phyloP scores from a whole-genome alignment of 2,113 vertebrate genomes.

The Myxocyprinus asiaticus region DNA sequence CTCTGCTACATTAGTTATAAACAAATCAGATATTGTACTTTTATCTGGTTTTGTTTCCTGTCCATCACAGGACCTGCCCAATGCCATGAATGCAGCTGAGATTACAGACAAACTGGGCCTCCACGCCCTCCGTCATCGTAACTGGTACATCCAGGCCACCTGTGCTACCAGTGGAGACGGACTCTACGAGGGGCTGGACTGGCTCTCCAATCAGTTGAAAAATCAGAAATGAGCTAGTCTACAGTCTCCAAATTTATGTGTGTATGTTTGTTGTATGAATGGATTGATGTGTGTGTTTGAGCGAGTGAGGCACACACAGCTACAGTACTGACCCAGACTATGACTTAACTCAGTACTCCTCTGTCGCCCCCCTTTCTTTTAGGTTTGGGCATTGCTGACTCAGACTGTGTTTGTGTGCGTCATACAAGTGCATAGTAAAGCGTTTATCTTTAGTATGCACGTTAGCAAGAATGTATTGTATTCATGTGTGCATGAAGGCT shows the following conservation, averaged over 20 bases:
- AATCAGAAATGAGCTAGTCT: slow-evolving; percentile 79
- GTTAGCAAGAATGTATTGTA: slow-evolving; percentile 63
- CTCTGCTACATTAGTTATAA: neutral
- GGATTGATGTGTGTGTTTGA: slow-evolving; percentile 57
- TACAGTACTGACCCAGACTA: slow-evolving; percentile 62
- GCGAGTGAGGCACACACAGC: slow-evolving; percentile 16
- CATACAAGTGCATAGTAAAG: slow-evolving; percentile 28
- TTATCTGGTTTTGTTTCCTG: neutral
- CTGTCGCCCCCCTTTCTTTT: slow-evolving; percentile 49
- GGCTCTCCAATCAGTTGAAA: slow-evolving; percentile 85
- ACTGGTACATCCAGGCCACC: slow-evolving; percentile 87
- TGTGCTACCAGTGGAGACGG: slow-evolving; percentile 85
- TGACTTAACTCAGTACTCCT: slow-evolving; percentile 40
- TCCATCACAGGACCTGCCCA: slow-evolving; percentile 79
- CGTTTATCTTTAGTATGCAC: slow-evolving; percentile 53
- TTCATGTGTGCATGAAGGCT: slow-evolving; percentile 34
- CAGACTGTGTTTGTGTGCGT: slow-evolving; percentile 54
- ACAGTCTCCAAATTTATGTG: slow-evolving; percentile 51
- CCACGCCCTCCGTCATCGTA: slow-evolving; percentile 79
- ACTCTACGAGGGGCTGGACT: slow-evolving; percentile 71
- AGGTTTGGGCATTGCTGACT: slow-evolving; percentile 69
- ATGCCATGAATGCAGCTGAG: slow-evolving; percentile 85
- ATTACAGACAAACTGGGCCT: slow-evolving; percentile 85
- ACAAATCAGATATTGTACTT: neutral
- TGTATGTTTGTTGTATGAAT: slow-evolving; percentile 62